Evolutionary conservation across 2,797 vertebrate species (phyloP).

Genomic region (Liasis olivaceus): DNA sequence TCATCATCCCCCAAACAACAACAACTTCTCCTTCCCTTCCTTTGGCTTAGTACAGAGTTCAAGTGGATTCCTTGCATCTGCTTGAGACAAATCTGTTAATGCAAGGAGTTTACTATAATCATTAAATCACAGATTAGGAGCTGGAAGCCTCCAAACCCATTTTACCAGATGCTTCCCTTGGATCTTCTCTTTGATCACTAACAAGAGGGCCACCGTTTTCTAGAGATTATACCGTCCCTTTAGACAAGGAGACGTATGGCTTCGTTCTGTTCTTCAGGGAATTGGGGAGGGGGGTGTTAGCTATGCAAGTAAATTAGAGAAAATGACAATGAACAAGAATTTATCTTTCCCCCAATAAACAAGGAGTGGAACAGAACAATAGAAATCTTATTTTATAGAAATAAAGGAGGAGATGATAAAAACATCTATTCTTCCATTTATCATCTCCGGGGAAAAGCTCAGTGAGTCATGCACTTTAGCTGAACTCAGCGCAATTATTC

Average conservation of each 20-base stretch:
- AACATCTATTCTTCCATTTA: background rate
- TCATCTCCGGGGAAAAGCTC: conserved; percentile 1
- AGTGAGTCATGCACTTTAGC: conserved; percentile 47
- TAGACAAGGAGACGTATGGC: background rate
- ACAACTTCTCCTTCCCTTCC: no score
- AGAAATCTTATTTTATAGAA: background rate
- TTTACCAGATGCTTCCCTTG: no score
- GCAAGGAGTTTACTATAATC: no score
- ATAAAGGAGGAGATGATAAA: background rate
- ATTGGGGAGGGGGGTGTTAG: background rate
- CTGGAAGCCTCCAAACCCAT: no score
- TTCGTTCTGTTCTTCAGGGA: background rate
- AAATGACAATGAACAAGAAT: background rate
- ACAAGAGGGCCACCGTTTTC: no score
- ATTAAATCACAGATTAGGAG: no score
- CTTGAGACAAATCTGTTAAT: no score
- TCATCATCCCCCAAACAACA: no score
- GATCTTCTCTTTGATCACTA: no score
- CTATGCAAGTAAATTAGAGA: background rate
- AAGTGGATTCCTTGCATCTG: no score
- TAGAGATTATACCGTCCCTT: background rate
- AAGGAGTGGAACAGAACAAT: background rate
- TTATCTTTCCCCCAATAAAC: background rate
- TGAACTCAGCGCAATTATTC: conserved; percentile 36
- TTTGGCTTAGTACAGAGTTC: no score